Conservation (phyloP, 2,797 vertebrate genomes). For the Neoniphon sammara region DNA sequence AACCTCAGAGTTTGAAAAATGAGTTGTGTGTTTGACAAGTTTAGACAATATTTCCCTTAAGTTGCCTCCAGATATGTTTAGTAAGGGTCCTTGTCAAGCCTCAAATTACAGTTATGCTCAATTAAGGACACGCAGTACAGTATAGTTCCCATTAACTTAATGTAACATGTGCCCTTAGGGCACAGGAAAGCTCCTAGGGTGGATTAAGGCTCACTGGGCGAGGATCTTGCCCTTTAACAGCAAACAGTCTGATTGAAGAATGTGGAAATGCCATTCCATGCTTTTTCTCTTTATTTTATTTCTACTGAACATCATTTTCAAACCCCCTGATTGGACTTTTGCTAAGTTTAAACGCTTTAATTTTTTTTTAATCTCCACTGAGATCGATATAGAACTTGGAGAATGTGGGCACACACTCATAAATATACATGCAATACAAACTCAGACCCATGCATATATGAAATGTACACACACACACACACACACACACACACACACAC, state of each 20-base stretch:
- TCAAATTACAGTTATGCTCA: slow-evolving; percentile 60
- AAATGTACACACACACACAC: neutral
- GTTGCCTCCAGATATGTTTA: slow-evolving; percentile 42
- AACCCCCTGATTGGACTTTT: neutral
- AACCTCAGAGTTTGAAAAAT: slow-evolving; percentile 12
- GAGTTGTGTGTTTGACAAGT: slow-evolving; percentile 18
- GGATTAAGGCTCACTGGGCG: neutral
- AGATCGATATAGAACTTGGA: too few species aligned
- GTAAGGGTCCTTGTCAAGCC: slow-evolving; percentile 42
- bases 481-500: neutral
- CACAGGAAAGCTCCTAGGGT: slow-evolving; percentile 20
- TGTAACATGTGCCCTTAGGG: slow-evolving; percentile 29
- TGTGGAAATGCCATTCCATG: neutral
- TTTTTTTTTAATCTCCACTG: too few species aligned
- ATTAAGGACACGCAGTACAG: slow-evolving; percentile 46
- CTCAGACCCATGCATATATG: neutral
- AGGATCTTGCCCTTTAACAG: too few species aligned
- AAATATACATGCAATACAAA: neutral
- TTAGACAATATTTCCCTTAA: slow-evolving; percentile 59
- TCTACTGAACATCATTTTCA: neutral
- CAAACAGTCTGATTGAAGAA: too few species aligned
- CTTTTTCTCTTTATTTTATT: slow-evolving; percentile 3
- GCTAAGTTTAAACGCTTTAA: too few species aligned
- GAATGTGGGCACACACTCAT: neutral
- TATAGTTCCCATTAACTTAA: too few species aligned